Percentiles rank a stretch among this genome's conserved stretches.
Conservation (phyloP, 2,113 vertebrate genomes). For the Noctilio leporinus region DNA sequence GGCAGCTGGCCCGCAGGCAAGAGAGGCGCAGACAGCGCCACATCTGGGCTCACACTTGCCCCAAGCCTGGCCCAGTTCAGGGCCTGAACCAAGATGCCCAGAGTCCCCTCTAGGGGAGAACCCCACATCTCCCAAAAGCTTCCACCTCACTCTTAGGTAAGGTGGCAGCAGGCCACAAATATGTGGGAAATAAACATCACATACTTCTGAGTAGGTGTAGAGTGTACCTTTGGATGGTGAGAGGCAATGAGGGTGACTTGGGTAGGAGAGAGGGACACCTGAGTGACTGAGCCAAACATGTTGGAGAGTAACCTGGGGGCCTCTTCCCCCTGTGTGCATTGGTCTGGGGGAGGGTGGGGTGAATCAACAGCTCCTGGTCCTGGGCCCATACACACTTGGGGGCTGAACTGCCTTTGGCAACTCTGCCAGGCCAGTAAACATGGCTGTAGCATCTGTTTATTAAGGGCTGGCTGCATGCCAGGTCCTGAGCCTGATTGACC, state of each 20-base stretch:
- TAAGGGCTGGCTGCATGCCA: neutral
- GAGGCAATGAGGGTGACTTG: neutral
- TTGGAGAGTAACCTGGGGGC: neutral
- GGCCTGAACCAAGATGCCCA: conserved; percentile 35
- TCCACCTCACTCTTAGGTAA: too few species aligned
- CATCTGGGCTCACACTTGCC: neutral
- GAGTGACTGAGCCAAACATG: neutral
- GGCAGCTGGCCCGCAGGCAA: conserved; percentile 47
- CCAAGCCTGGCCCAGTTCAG: too few species aligned
- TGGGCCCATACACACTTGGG: neutral
- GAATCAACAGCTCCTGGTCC: neutral
- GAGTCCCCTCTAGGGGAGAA: conserved; percentile 57
- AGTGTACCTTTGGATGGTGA: neutral
- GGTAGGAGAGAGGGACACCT: neutral
- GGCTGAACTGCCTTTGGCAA: neutral
- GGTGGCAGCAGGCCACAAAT: too few species aligned
- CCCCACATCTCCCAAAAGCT: neutral
- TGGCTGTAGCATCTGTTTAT: neutral
- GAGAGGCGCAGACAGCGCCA: conserved; percentile 11
- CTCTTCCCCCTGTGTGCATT: neutral
- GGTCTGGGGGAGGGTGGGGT: accelerated
- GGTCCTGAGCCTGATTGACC: neutral
- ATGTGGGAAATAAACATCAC: too few species aligned
- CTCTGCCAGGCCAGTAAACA: too few species aligned
- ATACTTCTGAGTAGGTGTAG: too few species aligned